Percentiles rank a stretch among this genome's conserved stretches.
These are phyloP conservation scores for Bovichtus variegatus DNA, from an alignment of 2,797 vertebrate genomes.

Conservation along the genomic window DNA sequence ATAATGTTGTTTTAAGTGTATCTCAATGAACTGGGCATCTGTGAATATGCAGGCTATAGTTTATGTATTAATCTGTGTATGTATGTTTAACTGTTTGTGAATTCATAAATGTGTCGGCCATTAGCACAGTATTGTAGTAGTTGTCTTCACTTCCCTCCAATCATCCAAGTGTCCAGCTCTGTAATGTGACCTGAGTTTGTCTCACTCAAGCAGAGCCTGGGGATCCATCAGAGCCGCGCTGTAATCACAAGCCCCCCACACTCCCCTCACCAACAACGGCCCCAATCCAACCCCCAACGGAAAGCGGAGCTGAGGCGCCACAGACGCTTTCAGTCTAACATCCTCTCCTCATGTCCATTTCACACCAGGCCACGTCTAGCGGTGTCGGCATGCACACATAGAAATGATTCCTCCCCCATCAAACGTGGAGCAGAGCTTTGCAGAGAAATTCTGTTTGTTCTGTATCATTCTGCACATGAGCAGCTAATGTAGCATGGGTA, in stretches of 20 bases:
- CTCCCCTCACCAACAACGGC: slow-evolving; percentile 1
- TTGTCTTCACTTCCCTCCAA: slow-evolving; percentile 11
- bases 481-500: slow-evolving; percentile 56
- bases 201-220: slow-evolving; percentile 43
- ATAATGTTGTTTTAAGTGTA: not conserved
- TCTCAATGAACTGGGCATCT: not conserved
- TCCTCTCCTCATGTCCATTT: slow-evolving; percentile 41
- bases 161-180: slow-evolving; percentile 30
- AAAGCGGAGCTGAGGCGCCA: slow-evolving; percentile 18
- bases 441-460: slow-evolving; percentile 40
- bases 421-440: slow-evolving; percentile 7
- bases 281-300: not conserved
- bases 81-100: slow-evolving; percentile 6
- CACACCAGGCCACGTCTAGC: slow-evolving; percentile 49
- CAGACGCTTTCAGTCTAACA: slow-evolving; percentile 38
- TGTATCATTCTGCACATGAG: slow-evolving; percentile 39
- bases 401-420: slow-evolving; percentile 14
- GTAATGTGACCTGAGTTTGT: slow-evolving; percentile 60
- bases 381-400: slow-evolving; percentile 25
- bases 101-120: slow-evolving; percentile 1
- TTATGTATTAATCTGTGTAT: not conserved
- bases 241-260: slow-evolving; percentile 34
- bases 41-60: not conserved
- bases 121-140: not conserved
- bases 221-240: slow-evolving; percentile 25